Evolutionary conservation across 2,113 vertebrate species (phyloP).

Genomic region (Phalacrocorax carbo): DNA sequence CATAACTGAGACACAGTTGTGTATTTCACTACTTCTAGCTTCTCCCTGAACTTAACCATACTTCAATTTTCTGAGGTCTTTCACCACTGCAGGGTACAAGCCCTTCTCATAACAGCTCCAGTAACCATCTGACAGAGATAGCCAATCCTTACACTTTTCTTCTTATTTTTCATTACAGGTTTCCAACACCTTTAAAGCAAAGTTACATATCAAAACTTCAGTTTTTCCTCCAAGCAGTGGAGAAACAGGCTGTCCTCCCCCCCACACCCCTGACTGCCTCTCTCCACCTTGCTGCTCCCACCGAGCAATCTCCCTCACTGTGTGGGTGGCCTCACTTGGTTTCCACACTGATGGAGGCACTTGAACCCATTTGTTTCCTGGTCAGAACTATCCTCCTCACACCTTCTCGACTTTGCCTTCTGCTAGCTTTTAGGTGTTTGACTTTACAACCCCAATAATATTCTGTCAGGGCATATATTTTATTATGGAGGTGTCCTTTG

Average conservation of each 20-base stretch:
- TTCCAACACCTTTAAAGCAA: neutral
- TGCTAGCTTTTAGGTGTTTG: neutral
- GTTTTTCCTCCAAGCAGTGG: neutral
- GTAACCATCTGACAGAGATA: neutral
- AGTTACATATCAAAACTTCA: neutral
- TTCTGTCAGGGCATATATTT: neutral
- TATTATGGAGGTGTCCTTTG: neutral
- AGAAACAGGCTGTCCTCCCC: neutral
- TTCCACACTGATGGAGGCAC: neutral
- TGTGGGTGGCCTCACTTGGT: neutral
- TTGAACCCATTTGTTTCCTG: neutral
- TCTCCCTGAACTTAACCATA: neutral
- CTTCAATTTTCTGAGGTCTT: neutral
- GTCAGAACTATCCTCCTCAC: neutral
- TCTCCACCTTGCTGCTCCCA: neutral
- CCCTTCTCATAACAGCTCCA: neutral
- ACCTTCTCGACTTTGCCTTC: neutral
- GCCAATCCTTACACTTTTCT: neutral
- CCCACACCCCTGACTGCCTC: neutral
- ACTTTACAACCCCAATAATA: neutral
- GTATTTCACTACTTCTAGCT: neutral
- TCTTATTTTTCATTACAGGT: neutral
- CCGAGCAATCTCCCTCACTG: neutral
- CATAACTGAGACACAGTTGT: neutral
- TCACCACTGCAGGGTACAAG: neutral